A percentile compares a stretch with the other conserved stretches of the same genome.
Conservation (phyloP, 2,888 invertebrate genomes). For the Rotaria socialis region DNA sequence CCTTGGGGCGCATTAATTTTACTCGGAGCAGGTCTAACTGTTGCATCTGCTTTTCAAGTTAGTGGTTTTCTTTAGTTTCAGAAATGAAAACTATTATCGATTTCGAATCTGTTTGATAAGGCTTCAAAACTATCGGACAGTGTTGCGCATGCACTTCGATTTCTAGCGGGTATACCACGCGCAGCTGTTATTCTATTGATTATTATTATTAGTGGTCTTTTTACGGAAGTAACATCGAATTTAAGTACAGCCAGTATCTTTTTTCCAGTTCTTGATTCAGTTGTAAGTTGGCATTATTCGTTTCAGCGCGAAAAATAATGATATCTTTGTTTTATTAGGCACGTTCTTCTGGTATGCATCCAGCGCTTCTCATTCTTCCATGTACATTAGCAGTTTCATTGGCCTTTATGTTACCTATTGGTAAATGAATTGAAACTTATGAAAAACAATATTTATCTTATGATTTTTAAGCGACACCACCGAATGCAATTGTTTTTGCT, state of each 20-base stretch:
- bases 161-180: constrained; percentile 63
- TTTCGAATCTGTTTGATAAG: constrained; percentile 48
- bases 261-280: constrained; percentile 68
- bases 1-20: constrained; percentile 84
- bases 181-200: constrained; percentile 71
- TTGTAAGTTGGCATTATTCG: constrained; percentile 64
- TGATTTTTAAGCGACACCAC: constrained; percentile 47
- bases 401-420: constrained; percentile 46
- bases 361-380: constrained; percentile 40
- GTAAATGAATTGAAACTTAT: neutral
- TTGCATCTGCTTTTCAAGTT: constrained; percentile 76
- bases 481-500: constrained; percentile 48
- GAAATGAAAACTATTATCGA: neutral
- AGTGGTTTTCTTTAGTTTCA: neutral
- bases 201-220: constrained; percentile 71
- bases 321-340: constrained; percentile 14
- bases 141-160: constrained; percentile 69
- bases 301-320: too few species aligned
- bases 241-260: constrained; percentile 74
- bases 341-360: constrained; percentile 37
- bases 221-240: constrained; percentile 84
- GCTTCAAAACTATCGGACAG: constrained; percentile 72
- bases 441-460: constrained; percentile 29
- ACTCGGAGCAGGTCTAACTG: constrained; percentile 68
- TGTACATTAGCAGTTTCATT: constrained; percentile 41